Conservation (phyloP, 2,797 vertebrate species). For the Cryptoprocta ferox region DNA sequence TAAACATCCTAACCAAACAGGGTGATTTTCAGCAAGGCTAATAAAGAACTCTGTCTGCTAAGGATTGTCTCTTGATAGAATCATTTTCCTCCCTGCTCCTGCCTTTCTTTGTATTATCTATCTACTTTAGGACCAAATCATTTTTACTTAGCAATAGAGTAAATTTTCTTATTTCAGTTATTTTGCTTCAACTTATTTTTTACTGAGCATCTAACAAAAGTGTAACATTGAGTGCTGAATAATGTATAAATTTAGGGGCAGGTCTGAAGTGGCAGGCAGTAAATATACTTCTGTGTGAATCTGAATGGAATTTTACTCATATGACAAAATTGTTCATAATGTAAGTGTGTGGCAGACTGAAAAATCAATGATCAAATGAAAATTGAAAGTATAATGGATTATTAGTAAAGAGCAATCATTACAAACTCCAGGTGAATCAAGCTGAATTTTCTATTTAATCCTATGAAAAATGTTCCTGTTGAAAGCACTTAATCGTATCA, state of each 20-base stretch:
- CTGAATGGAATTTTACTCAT: background rate
- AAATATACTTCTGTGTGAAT: background rate
- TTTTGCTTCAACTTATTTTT: conserved; percentile 18
- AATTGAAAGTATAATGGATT: background rate
- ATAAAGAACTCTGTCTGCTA: background rate
- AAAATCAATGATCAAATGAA: background rate
- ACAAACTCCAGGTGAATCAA: background rate
- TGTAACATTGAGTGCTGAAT: background rate
- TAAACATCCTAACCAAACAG: background rate
- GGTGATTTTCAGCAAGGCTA: background rate
- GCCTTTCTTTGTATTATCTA: background rate
- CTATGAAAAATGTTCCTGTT: conserved; percentile 25
- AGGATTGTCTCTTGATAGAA: background rate
- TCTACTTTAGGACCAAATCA: background rate
- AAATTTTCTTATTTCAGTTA: conserved; percentile 5
- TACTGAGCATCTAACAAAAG: background rate
- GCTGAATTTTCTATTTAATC: conserved; percentile 10
- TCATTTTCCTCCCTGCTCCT: background rate
- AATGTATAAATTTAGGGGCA: background rate
- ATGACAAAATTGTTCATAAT: background rate
- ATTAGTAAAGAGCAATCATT: background rate
- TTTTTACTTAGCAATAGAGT: conserved; percentile 35
- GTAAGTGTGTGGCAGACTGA: background rate
- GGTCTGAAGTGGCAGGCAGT: background rate
- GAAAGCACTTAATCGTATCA: background rate